Base-by-base conservation (phyloP, 2,113 vertebrate species). In the Callocephalon fimbriatum region DNA sequence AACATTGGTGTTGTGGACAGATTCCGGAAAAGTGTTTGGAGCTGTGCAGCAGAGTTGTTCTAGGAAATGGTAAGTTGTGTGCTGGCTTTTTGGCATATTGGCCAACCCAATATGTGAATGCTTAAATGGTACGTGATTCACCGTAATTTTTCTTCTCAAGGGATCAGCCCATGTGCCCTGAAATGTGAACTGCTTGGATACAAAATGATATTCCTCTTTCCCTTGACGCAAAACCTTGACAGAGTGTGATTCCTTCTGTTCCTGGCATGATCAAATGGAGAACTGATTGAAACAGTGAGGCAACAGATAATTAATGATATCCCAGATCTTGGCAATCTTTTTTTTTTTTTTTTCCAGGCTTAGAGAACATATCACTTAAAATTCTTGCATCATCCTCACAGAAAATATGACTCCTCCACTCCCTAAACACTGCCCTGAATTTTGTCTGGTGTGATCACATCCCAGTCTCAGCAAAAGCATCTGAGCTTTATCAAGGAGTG, bases 221-320 rank as follows among this genome's bases (percentile, higher is more conserved):
- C 50, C 37, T 80, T 91, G 86, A 86, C 0, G 0, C 53, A 89
- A 93, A 84, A 45, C 27, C 68, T 89, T 68, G 81, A 87, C 51
- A 87, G 84, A 93, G 85, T 88, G 65, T 68, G 40, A 32, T 79
- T 88, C 74, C 70, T 93, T 93, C 66, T 96, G 70, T 92, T 77
- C 83, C 72, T 91, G 89, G 45, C 68, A 78, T 21, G n/a, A 74
- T 81, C 20, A 75, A 89, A 88, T 87, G 76, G 35, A 84, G 56
- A 92, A 74, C 12, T 77, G 68, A 94, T 63, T 5, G 21, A 91
- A 94, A 84, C 7, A 27, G 44, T 54, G 42, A 74, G 54, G 48
- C 51, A 87, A 74, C 31, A 72, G 73, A 56, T 72, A 85, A 73
- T 82, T 93, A 90, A 91, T 77, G 59, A 77, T 75, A 80, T 29